Base-by-base conservation (phyloP, 2,797 vertebrate species). In the Rhinatrema bivittatum region DNA sequence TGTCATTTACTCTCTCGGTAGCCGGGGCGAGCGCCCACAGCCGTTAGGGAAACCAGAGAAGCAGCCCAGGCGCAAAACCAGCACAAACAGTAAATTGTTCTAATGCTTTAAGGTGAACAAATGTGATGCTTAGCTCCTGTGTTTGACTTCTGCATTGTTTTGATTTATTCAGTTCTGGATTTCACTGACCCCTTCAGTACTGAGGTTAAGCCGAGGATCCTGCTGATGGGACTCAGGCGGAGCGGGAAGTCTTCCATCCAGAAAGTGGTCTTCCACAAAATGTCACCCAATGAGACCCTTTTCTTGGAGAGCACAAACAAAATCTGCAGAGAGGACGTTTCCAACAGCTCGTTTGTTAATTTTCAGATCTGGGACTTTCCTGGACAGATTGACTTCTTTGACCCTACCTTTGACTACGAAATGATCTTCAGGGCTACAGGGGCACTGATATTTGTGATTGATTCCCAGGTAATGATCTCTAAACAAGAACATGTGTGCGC, bases 191-290 rank as follows among this genome's bases (percentile, higher is more conserved):
- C 87, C 24, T 86, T 91, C 74, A 88, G 77, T 60, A 80, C 87
- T 20, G 91, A 94, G 68, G 88, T 93, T 62, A 94, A 94, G 66
- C 93, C 93, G 17, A 88, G 93, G 29, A 94, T 97, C 47, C 72
- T 96, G 53, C 76, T 97, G 26, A 97, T 97, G 93, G 93, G 93
- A 35, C 76, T 97, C 54, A 74, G 93, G 36, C 85, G 90, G 62
- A 95, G 91, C 6, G 93, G 93, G 18, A 97, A 97, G 47, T 96
- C 93, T 5, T 97, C 93, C 22, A 96, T 97, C 65, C 93, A 97
- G 78, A 96, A 94, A 72, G 91, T 95, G 42, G 91, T 94, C 38
- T 91, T 95, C 76, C 86, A 89, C 75, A 92, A 87, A 68, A 93
- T 93, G 90, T 93, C 90, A 0, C 90, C 90, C 10, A 92, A 87